Percentiles rank a stretch among this genome's conserved stretches.
Conservation (phyloP, 2,113 vertebrate genomes). For the Charadrius vociferus region DNA sequence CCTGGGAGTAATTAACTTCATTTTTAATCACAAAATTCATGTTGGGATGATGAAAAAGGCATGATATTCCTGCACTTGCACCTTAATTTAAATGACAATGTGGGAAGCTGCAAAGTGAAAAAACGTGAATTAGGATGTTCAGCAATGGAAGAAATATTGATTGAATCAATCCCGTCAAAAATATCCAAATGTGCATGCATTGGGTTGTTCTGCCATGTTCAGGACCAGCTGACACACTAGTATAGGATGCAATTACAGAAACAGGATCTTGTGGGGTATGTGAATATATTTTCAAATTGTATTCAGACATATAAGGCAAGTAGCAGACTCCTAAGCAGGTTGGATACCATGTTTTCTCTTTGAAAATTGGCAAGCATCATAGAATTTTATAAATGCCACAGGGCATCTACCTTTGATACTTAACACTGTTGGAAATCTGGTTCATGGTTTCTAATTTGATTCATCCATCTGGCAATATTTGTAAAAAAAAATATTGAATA, state of each 20-base stretch:
- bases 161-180: background rate
- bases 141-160: background rate
- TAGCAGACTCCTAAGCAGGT: background rate
- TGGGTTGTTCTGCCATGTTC: background rate
- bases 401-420: background rate
- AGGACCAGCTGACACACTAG: background rate
- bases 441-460: background rate
- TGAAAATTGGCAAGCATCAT: background rate
- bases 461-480: background rate
- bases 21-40: background rate
- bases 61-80: background rate
- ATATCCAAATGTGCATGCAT: fast-evolving
- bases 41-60: background rate
- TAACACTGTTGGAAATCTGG: background rate
- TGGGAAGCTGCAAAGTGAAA: background rate
- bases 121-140: background rate
- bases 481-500: background rate
- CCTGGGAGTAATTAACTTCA: background rate
- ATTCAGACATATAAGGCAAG: background rate
- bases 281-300: background rate
- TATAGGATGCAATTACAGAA: background rate
- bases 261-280: background rate
- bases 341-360: background rate
- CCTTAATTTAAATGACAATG: background rate
- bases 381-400: background rate